phyloP scores from a whole-genome alignment of 2,888 invertebrate genomes.

The Cyrtodaria siliqua region DNA sequence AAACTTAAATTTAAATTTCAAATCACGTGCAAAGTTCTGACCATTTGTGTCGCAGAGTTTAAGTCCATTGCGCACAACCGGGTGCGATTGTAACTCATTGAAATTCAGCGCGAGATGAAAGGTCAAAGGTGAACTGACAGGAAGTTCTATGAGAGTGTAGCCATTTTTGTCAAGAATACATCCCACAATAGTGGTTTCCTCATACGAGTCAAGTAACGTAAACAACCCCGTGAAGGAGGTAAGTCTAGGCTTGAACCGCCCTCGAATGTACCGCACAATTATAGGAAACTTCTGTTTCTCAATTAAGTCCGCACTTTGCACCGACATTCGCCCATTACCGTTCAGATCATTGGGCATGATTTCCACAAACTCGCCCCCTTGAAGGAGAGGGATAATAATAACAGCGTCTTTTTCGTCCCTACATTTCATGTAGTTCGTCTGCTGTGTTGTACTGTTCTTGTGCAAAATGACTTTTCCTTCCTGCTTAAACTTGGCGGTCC shows the following conservation, averaged over 20 bases:
- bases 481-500: conserved; percentile 59
- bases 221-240: conserved; percentile 74
- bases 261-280: conserved; percentile 76
- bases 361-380: conserved; percentile 76
- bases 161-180: conserved; percentile 72
- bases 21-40: conserved; percentile 68
- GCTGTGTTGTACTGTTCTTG: conserved; percentile 54
- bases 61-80: conserved; percentile 70
- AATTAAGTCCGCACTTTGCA: conserved; percentile 69
- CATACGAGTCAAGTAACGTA: conserved; percentile 77
- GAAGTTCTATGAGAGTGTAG: conserved; percentile 75
- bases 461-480: conserved; percentile 56
- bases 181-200: conserved; percentile 73
- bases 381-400: conserved; percentile 68
- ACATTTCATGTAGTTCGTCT: conserved; percentile 71
- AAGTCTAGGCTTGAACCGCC: conserved; percentile 71
- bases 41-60: conserved; percentile 67
- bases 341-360: conserved; percentile 67
- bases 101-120: conserved; percentile 77
- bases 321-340: conserved; percentile 69
- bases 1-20: conserved; percentile 79
- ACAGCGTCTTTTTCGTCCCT: conserved; percentile 73
- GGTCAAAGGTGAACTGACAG: conserved; percentile 72
- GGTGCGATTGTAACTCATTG: conserved; percentile 66
- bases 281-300: conserved; percentile 74